phyloP scores from a whole-genome alignment of 2,797 vertebrate species.

The Crocodylus rhombifer region DNA sequence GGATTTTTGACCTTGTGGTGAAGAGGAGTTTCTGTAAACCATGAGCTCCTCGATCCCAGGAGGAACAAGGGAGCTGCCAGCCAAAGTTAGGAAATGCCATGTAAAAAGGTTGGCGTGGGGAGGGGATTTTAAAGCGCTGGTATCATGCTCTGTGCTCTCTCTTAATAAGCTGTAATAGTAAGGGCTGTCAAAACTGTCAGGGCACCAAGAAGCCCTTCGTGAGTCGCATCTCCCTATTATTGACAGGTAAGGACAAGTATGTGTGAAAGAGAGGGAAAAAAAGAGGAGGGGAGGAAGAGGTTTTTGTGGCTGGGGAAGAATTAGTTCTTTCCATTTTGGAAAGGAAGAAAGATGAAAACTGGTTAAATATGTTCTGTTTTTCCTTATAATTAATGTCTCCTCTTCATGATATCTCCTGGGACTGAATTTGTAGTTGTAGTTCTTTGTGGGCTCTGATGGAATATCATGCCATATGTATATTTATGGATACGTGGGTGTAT shows the following conservation, averaged over 20 bases:
- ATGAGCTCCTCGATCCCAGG: constrained; percentile 32
- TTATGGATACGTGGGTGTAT: not conserved
- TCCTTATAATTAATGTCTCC: not conserved
- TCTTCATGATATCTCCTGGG: not conserved
- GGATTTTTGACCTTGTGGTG: constrained; percentile 27
- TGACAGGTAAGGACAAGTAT: constrained; percentile 28
- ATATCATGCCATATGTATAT: not conserved
- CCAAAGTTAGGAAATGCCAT: constrained; percentile 45
- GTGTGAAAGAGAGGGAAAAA: not conserved
- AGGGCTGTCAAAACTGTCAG: constrained; percentile 70
- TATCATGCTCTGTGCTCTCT: constrained; percentile 49
- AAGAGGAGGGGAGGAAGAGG: too few relatives aligned
- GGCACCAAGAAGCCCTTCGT: constrained; percentile 35
- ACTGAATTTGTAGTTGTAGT: not conserved
- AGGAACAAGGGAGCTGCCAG: constrained; percentile 42
- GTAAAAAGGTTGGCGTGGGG: constrained; percentile 30
- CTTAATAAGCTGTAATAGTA: constrained; percentile 68
- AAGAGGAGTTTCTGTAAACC: not conserved
- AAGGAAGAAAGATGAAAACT: constrained; percentile 14
- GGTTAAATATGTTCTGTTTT: not conserved
- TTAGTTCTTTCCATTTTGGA: constrained; percentile 22
- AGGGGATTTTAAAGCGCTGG: constrained; percentile 50
- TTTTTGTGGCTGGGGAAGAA: not conserved
- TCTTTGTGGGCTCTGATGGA: not conserved
- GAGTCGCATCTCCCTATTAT: constrained; percentile 15